Evolutionary conservation across 2,113 vertebrate genomes (phyloP), one percentile per base, ranked within the genome.

Genomic region (Corapipo altera): DNA sequence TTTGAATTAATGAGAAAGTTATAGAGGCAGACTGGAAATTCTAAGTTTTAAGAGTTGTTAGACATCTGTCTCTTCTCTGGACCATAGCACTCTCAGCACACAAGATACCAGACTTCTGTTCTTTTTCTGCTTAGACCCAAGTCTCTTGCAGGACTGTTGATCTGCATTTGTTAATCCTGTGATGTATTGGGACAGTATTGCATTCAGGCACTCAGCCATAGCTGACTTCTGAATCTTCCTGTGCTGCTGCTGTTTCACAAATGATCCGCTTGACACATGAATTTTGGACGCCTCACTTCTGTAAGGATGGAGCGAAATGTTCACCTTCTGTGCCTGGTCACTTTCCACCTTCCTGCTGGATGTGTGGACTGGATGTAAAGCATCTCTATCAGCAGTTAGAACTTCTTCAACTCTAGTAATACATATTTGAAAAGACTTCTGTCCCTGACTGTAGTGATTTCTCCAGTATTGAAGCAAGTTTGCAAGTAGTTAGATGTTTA

Each of bases 71-170:
- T 62, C 8, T 86, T 62, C 48, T 65, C 30, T 91, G 74, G 21
- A 69, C 52, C 11, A 0, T 30, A 46, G 16, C 4, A 0, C 4
- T 2, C 15, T 44, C 18, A 61, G 39, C 24, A 35, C 7, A 17
- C 65, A 44, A 64, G 44, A n/a, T 72, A 64, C 22, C 37, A 37
- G 28, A 37, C 15, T 43, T 69, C 35, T 2, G 0, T 62, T 71
- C 19, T 43, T 78, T 62, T 71, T 67, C 52, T 92, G 54, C 64
- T 80, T 79, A 52, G 37, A 75, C 33, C 20, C 30, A 71, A 18
- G 24, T 86, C 52, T 66, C 43, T 66, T 28, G 12, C 0, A 23
- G 14, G 37, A 43, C n/a, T 58, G 62, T 27, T 44, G 20, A 21
- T 84, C n/a, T 54, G 37, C 51, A 15, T 70, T 91, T 83, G 8